Percentiles rank a stretch among this genome's conserved stretches.
Conservation (phyloP, 2,888 invertebrate genomes). For the Melanotus villosus region DNA sequence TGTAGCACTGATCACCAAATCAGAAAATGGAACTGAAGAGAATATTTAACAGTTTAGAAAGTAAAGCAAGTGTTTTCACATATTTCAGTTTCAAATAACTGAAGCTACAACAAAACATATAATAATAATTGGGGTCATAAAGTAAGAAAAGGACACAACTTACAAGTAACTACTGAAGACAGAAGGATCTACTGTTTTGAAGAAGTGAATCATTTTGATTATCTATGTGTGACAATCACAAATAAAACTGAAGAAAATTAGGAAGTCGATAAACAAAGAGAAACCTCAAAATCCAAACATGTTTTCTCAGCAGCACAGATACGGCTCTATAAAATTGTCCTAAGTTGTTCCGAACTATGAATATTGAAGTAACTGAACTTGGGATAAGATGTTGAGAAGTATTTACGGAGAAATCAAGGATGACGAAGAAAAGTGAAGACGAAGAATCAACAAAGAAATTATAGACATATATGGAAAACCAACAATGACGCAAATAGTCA, state of each 20-base stretch:
- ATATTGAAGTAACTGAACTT: slow-evolving; percentile 15
- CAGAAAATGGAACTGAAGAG: no score
- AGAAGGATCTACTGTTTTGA: neutral
- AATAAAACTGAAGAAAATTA: neutral
- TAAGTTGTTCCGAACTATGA: slow-evolving; percentile 22
- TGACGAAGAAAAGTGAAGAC: slow-evolving; percentile 20
- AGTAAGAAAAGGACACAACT: neutral
- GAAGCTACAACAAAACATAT: neutral
- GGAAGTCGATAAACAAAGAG: neutral
- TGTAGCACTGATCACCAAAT: neutral
- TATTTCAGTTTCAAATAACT: neutral
- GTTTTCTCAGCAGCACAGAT: slow-evolving; percentile 20
- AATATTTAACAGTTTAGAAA: neutral
- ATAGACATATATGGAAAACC: slow-evolving; percentile 22
- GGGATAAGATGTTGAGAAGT: slow-evolving; percentile 32
- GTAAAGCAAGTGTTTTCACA: no score
- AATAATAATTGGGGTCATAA: neutral
- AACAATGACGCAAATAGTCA: slow-evolving; percentile 14
- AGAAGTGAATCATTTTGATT: slow-evolving; percentile 4
- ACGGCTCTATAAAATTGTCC: slow-evolving; percentile 20
- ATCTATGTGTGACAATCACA: neutral
- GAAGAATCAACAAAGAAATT: slow-evolving; percentile 28
- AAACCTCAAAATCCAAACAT: slow-evolving; percentile 25
- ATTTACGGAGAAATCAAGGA: slow-evolving; percentile 21
- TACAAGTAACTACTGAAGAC: neutral